phyloP scores from a whole-genome alignment of 64 coral and sea anemone genomes.

The Cladopsammia gracilis region DNA sequence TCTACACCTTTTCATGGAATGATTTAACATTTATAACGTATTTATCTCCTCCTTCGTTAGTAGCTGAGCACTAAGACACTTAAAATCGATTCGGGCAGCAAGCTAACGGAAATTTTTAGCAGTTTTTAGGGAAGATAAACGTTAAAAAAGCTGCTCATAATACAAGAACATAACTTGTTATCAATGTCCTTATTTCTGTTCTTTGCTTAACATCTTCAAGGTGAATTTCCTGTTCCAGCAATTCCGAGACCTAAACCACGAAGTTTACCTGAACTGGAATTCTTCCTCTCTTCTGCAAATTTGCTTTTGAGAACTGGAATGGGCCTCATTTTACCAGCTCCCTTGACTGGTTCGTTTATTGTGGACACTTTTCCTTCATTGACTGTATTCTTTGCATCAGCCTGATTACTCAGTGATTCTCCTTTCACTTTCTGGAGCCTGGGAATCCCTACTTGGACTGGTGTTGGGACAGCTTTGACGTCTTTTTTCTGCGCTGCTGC shows the following conservation, averaged over 20 bases:
- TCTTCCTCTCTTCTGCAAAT: constrained; percentile 12
- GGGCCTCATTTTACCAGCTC: background rate
- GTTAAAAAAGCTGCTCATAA: too few relatives aligned
- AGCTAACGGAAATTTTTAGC: too few relatives aligned
- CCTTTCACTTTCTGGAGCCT: constrained; percentile 26
- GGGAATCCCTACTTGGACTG: constrained; percentile 8
- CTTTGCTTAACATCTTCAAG: background rate
- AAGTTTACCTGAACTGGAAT: background rate
- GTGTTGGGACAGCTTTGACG: background rate
- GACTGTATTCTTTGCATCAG: background rate
- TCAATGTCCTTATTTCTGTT: background rate
- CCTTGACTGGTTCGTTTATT: background rate
- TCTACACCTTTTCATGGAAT: too few relatives aligned
- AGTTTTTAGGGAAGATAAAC: too few relatives aligned
- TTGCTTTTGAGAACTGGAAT: constrained; percentile 29
- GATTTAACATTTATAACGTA: too few relatives aligned
- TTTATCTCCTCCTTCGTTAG: too few relatives aligned
- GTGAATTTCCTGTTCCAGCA: constrained; percentile 61
- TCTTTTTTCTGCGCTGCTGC: background rate
- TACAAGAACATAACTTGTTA: background rate
- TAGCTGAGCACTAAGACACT: too few relatives aligned
- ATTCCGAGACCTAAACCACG: constrained; percentile 51
- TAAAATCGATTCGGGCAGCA: too few relatives aligned
- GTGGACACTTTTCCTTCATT: background rate
- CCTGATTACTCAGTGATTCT: background rate